These are phyloP conservation scores for Agriopis marginaria DNA, from an alignment of 2,888 invertebrate species.

Conservation along the genomic window DNA sequence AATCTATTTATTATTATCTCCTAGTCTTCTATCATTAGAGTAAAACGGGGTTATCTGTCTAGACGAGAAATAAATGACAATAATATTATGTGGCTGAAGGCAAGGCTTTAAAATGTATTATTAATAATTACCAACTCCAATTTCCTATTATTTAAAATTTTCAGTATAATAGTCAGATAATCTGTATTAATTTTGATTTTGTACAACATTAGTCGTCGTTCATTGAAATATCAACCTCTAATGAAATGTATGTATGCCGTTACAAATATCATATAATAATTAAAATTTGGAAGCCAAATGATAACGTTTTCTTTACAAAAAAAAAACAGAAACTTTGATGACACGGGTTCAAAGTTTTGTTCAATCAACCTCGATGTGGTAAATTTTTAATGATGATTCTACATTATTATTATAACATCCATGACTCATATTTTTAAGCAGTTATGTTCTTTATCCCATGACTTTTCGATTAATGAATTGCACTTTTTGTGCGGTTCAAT, in stretches of 20 bases:
- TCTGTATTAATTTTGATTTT: constrained; percentile 1
- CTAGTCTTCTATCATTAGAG: not conserved
- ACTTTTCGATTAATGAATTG: constrained; percentile 18
- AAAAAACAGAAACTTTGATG: not conserved
- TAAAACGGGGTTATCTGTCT: constrained; percentile 7
- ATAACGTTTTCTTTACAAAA: not conserved
- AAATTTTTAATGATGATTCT: not conserved
- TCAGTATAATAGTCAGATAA: not conserved
- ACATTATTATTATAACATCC: constrained; percentile 2
- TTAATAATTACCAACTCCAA: not conserved
- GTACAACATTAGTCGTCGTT: not conserved
- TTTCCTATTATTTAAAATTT: not conserved
- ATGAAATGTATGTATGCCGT: no score
- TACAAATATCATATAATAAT: no score
- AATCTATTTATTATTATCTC: not conserved
- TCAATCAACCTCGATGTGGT: not conserved
- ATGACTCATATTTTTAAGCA: constrained; percentile 14
- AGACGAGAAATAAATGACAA: constrained; percentile 7
- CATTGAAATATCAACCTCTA: not conserved
- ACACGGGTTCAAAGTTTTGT: not conserved
- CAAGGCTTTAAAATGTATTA: not conserved
- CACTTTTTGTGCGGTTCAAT: constrained; percentile 29
- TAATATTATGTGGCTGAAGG: not conserved
- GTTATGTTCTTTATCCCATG: constrained; percentile 8
- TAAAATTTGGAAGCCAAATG: not conserved